Evolutionary conservation across 2,888 invertebrate genomes (phyloP).

Genomic region (Bombylius discolor): DNA sequence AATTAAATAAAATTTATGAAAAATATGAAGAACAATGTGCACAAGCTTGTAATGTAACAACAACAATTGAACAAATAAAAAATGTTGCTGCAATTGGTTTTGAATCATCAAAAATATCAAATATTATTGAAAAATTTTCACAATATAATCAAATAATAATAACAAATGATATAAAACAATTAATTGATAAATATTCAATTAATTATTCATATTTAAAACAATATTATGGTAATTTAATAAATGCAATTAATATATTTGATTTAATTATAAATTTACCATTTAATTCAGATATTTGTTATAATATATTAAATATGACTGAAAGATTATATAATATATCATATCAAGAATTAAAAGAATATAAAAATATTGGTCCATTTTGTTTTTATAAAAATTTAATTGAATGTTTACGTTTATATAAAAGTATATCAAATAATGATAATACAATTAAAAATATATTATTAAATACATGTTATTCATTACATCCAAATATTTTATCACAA

Average conservation of each 20-base stretch:
- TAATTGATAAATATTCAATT: conserved; percentile 22
- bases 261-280: conserved; percentile 29
- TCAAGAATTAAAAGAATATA: not conserved
- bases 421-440: not conserved
- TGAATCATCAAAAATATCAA: conserved; percentile 46
- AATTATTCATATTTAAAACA: conserved; percentile 27
- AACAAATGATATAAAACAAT: conserved; percentile 20
- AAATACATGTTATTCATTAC: conserved; percentile 19
- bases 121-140: conserved; percentile 46
- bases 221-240: conserved; percentile 25
- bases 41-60: conserved; percentile 11
- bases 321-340: conserved; percentile 19
- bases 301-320: conserved; percentile 27
- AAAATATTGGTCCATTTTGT: conserved; percentile 26
- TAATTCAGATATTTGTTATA: conserved; percentile 30
- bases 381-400: conserved; percentile 12
- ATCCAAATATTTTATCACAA: conserved; percentile 20
- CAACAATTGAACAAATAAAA: conserved; percentile 34
- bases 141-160: conserved; percentile 26
- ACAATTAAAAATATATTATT: not conserved
- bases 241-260: conserved; percentile 29
- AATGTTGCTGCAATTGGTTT: conserved; percentile 45
- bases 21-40: conserved; percentile 25
- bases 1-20: conserved; percentile 26
- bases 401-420: conserved; percentile 7